Base-by-base conservation (phyloP, 1,140 invertebrate genomes). In the Neuroterus valhalla region DNA sequence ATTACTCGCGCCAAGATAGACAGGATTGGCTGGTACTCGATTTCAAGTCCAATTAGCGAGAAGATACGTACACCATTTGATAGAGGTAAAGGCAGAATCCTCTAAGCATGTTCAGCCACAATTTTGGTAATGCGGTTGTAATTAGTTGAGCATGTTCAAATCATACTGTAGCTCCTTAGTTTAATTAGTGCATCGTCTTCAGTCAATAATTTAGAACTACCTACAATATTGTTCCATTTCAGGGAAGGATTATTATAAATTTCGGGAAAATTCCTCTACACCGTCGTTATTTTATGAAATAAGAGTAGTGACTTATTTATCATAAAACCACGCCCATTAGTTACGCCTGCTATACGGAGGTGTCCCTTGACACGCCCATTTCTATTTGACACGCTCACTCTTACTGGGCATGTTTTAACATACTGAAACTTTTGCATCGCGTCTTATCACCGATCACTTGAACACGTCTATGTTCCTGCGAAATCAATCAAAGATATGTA, bases 1-100 rank as follows among this genome's bases (percentile, higher is more conserved):
- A 26, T 31, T 62, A 23, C 55, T 62, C 55, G 26, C 23, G 31
- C 55, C 55, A 62, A 62, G 23, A 62, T 62, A 62, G 23, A 62
- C 55, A 38, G 55, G 55, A 62, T 62, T 62, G 55, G 55, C 55
- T 62, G 12, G 55, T 38, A 31, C 55, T 62, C 55, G 31, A 62
- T 62, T 62, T 62, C 55, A 62, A 62, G 26, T 62, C 55, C 55
- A 62, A 62, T 62, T 62, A 62, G 55, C 55, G 23, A 62, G 55
- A 11, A 62, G 55, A 62, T 62, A 38, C 21, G 23, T 31, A 62
- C n/a, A 62, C 55, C 55, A 62, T 62, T 62, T 62, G n/a, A 62
- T 62, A 23, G 55, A 62, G 55, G 55, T 31, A 62, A 38, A 62
- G 14, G 23, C 15, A 26, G 14, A 38, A 62, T 14, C 55, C 23